Conservation (phyloP, 2,888 invertebrate genomes). For the Neria commutata region DNA sequence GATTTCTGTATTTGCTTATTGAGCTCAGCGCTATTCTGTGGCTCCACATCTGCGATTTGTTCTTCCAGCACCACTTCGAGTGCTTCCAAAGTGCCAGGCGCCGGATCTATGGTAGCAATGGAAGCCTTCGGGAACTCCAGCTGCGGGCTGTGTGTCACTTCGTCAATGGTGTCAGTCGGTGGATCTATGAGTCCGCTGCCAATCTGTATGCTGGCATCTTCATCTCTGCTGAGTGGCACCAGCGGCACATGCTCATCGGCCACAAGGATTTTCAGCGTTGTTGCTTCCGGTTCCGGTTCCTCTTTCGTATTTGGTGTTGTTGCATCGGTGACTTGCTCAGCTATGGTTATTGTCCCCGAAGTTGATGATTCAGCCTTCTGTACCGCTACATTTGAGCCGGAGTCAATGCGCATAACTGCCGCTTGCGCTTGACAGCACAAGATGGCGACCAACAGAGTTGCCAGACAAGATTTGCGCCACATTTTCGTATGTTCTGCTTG, state of each 20-base stretch:
- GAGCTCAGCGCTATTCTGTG: not conserved
- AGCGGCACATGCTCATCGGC: not conserved
- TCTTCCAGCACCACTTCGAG: conserved; percentile 18
- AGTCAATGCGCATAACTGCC: conserved; percentile 14
- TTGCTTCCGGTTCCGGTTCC: not conserved
- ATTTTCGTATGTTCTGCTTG: not conserved
- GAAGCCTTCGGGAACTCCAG: too few species aligned
- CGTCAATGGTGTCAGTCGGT: too few species aligned
- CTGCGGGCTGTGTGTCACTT: too few species aligned
- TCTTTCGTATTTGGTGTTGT: conserved; percentile 4
- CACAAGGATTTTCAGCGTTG: not conserved
- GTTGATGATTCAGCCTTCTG: conserved; percentile 16
- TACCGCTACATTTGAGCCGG: conserved; percentile 18
- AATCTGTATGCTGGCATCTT: not conserved
- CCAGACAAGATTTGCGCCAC: not conserved
- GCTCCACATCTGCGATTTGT: not conserved
- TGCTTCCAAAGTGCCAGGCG: conserved; percentile 30
- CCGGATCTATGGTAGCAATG: conserved; percentile 35
- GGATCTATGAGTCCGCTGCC: too few species aligned
- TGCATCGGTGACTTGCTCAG: not conserved
- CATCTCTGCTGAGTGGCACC: not conserved
- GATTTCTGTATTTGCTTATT: conserved; percentile 32
- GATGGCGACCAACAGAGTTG: not conserved
- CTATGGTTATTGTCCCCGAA: conserved; percentile 16
- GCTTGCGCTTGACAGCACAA: not conserved